phyloP scores from a whole-genome alignment of 1,140 invertebrate species.

The Drosophila ohnishii region DNA sequence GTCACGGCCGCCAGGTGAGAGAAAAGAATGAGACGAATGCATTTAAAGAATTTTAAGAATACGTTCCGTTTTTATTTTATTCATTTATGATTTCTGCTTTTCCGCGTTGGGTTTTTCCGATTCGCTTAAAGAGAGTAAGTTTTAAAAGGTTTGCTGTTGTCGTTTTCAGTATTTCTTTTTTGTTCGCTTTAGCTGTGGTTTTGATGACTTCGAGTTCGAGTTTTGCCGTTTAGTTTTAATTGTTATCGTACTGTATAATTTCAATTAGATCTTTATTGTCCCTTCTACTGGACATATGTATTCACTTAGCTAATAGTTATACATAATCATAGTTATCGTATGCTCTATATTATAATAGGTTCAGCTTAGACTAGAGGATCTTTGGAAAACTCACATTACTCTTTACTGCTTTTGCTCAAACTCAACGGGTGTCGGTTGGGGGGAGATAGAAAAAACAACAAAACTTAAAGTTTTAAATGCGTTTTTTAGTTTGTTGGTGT shows the following conservation, averaged over 20 bases:
- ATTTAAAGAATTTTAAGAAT: slow-evolving; percentile 81
- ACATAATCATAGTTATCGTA: slow-evolving; percentile 43
- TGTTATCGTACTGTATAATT: slow-evolving; percentile 50
- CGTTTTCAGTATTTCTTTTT: slow-evolving; percentile 33
- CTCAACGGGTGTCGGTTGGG: slow-evolving; percentile 54
- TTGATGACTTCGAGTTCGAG: slow-evolving; percentile 50
- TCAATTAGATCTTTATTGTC: slow-evolving; percentile 75
- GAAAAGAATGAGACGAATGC: slow-evolving; percentile 38
- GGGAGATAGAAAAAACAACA: slow-evolving; percentile 41
- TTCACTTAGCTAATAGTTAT: slow-evolving; percentile 71
- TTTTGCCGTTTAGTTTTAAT: slow-evolving; percentile 36
- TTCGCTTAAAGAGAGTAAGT: slow-evolving; percentile 65
- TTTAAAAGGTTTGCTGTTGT: slow-evolving; percentile 66
- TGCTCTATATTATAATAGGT: slow-evolving; percentile 52
- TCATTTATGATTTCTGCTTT: slow-evolving; percentile 57
- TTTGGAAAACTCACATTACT: slow-evolving; percentile 60
- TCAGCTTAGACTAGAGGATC: slow-evolving; percentile 65
- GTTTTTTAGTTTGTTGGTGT: slow-evolving; percentile 46
- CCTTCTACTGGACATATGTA: slow-evolving; percentile 72
- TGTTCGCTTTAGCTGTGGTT: slow-evolving; percentile 33
- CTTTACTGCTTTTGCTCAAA: slow-evolving; percentile 45
- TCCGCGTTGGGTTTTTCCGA: slow-evolving; percentile 31
- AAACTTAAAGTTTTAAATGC: slow-evolving; percentile 74
- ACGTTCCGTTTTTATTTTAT: slow-evolving; percentile 75
- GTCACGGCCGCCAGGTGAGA: slow-evolving; percentile 12